Evolutionary conservation across 2,113 vertebrate genomes (phyloP), one percentile per base, ranked within the genome.

Genomic region (Pomatorhinus ruficollis): DNA sequence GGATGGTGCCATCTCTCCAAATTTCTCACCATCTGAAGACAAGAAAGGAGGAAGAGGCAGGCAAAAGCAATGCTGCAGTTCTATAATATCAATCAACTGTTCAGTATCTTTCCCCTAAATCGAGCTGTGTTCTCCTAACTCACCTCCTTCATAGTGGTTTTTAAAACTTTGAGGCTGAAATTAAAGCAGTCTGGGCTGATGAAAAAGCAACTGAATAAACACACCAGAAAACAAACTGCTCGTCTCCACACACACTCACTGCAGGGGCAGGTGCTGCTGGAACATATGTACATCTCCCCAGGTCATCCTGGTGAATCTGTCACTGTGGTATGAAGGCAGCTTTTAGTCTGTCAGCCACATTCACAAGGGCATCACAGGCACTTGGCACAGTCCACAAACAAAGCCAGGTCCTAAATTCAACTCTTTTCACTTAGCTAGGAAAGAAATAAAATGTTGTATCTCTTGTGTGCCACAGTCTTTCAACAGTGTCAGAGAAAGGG

Each of bases 231-330:
- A 89, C 28, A 61, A 94, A 69, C 7, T 39, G 31, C 28, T 76
- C 25, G 4, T 44, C 59, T 76, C 56, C 53, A 50, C 2, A n/a
- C 15, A 33, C 20, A 0, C 3, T 25, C 87, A 25, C 35, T 30
- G 56, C 47, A 75, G 25, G 59, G 21, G 47, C 39, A 89, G 64
- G 60, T 86, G 68, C 76, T 72, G 68, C 91, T 77, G 63, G 68
- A 35, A 80, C 47, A 71, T 47, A 39, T 0, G 0, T 13, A 4
- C 1, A 1, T 71, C 52, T 84, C 27, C 65, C n/a, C 64, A 33
- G 50, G 52, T 83, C 35, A 53, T 45, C 52, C 61, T n/a, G 53
- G 52, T 60, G 49, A 79, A 42, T 35, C 64, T 39, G 35, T 44
- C 83, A 56, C 60, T 33, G 42, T 1, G 2, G 21, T 30, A 52